Conservation (phyloP, 1,140 invertebrate genomes). For the Cotesia vestalis region DNA sequence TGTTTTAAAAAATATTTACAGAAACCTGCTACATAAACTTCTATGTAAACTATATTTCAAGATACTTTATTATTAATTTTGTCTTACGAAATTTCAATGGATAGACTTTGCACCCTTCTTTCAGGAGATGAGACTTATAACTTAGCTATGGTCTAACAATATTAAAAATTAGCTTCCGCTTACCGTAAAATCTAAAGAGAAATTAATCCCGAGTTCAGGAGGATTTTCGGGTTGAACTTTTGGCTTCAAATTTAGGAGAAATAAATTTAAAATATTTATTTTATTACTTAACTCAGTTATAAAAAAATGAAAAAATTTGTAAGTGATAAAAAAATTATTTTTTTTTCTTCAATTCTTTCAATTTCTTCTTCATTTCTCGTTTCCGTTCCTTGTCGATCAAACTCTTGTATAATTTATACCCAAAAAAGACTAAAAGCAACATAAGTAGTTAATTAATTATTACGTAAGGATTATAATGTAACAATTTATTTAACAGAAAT, state of each 20-base stretch:
- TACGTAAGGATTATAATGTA: neutral
- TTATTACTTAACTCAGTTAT: neutral
- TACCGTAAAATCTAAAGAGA: no score
- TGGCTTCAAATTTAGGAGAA: neutral
- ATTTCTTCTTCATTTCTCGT: constrained; percentile 75
- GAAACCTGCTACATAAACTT: no score
- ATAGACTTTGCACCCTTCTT: constrained; percentile 10
- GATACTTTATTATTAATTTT: constrained; percentile 39
- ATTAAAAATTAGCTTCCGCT: neutral
- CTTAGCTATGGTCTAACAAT: neutral
- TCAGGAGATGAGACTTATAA: no score
- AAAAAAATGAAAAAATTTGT: neutral
- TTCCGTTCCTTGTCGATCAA: constrained; percentile 76
- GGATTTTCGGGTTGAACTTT: neutral
- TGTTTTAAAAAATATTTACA: constrained; percentile 1
- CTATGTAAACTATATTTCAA: neutral
- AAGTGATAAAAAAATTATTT: constrained; percentile 55
- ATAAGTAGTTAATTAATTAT: constrained; percentile 28
- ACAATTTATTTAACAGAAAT: neutral
- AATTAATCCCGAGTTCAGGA: neutral
- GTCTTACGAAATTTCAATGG: constrained; percentile 6
- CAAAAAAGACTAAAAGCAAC: constrained; percentile 77
- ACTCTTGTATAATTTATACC: constrained; percentile 81
- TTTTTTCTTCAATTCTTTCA: constrained; percentile 44
- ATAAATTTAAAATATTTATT: neutral